Evolutionary conservation across 2,113 vertebrate genomes (phyloP).

Genomic region (Hemicordylus capensis): DNA sequence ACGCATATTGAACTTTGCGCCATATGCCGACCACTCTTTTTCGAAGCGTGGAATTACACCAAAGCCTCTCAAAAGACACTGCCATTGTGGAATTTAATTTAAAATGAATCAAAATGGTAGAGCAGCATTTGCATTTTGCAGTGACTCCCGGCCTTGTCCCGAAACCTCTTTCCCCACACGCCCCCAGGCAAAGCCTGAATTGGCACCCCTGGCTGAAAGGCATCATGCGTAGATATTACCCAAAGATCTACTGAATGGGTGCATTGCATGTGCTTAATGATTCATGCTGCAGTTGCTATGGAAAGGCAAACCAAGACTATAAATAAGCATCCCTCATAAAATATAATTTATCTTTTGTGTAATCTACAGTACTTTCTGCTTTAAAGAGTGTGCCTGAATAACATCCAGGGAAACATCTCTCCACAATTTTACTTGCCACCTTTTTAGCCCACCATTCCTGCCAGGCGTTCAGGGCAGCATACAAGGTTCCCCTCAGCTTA

Average conservation of each 20-base stretch:
- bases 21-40: too few relatives aligned
- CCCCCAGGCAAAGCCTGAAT: background rate
- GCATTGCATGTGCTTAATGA: background rate
- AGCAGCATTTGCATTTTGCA: too few relatives aligned
- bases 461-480: too few relatives aligned
- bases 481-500: too few relatives aligned
- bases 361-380: background rate
- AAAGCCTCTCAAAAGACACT: too few relatives aligned
- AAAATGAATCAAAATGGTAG: too few relatives aligned
- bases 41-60: too few relatives aligned
- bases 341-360: conserved; percentile 56
- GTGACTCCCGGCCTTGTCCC: too few relatives aligned
- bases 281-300: conserved; percentile 66
- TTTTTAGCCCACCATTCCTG: too few relatives aligned
- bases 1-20: too few relatives aligned
- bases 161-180: background rate
- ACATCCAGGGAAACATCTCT: background rate
- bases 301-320: conserved; percentile 55
- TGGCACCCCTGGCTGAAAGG: background rate
- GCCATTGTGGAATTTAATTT: too few relatives aligned
- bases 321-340: conserved; percentile 49
- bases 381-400: background rate
- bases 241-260: conserved; percentile 37
- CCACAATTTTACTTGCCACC: too few relatives aligned
- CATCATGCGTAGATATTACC: conserved; percentile 2